phyloP scores from a whole-genome alignment of 1,140 invertebrate species.

The Littorina saxatilis region DNA sequence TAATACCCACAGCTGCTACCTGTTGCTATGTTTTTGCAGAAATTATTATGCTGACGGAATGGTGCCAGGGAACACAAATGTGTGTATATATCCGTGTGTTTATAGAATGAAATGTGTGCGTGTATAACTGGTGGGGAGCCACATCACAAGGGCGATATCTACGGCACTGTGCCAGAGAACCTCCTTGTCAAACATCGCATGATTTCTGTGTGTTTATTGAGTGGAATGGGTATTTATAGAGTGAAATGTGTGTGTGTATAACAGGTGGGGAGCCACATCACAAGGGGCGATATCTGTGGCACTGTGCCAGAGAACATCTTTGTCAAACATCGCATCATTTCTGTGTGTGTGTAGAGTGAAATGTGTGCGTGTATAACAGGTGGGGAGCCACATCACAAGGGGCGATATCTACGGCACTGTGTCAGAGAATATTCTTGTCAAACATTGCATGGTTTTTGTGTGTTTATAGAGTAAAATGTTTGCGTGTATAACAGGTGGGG shows the following conservation, averaged over 20 bases:
- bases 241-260: too few species aligned
- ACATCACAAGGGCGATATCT: background rate
- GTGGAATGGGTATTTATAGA: too few species aligned
- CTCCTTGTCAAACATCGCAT: too few species aligned
- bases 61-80: constrained; percentile 98
- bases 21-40: too few species aligned
- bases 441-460: constrained; percentile 94
- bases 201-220: too few species aligned
- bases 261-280: too few species aligned
- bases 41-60: constrained; percentile 80
- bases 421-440: constrained; percentile 97
- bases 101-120: background rate
- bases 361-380: constrained; percentile 74
- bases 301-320: background rate
- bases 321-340: too few species aligned
- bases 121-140: too few species aligned
- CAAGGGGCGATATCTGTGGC: background rate
- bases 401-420: constrained; percentile 98
- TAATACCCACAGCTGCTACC: too few species aligned
- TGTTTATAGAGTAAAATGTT: background rate
- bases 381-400: constrained; percentile 98
- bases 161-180: background rate
- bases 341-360: too few species aligned
- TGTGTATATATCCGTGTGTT: constrained; percentile 89
- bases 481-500: constrained; percentile 81